Evolutionary conservation across 2,113 vertebrate genomes (phyloP), one percentile per base, ranked within the genome.

Genomic region (Laticauda colubrina): DNA sequence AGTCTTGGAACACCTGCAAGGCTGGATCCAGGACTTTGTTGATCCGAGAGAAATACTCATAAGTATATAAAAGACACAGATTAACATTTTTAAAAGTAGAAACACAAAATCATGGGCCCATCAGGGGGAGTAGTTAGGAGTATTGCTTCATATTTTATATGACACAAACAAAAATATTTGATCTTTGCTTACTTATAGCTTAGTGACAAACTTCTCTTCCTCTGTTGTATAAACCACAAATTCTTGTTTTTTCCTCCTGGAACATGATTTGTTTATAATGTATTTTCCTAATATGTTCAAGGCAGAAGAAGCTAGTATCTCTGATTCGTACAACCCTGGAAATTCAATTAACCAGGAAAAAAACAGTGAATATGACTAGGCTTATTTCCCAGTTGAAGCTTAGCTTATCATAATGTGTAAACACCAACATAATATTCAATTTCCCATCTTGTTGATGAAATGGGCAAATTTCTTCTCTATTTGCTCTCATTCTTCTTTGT

Each of bases 381-480:
- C 34, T 39, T 6, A 81, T 21, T 81, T 81, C 15, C 34, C 34
- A 81, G 34, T 21, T 81, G 69, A 81, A 81, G 69, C 69, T 81
- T 81, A 39, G 69, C 34, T 39, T 81, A 81, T 20, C 18, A 39
- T 81, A 81, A 81, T 1, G 18, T 39, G 45, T 4, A 53, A 59
- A 26, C 2, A 5, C 6, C 10, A 91, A 24, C 12, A 56, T 39
- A 56, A 26, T 0, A 53, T 29, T 29, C 5, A 43, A 89, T 2
- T 56, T 43, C 96, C 51, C 88, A 98, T 98, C 98, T 98, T 98
- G 93, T 98, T 97, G 0, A 98, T 98, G 95, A 98, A 98, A 10
- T 97, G 96, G 34, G 97, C 98, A 0, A 98, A 97, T 59, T 97
- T 98, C 96, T 92, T 96, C 96, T 98, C 98, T 96, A 98, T 98